These are phyloP conservation scores for Lacerta agilis DNA, from an alignment of 2,797 vertebrate genomes.

Conservation along the genomic window DNA sequence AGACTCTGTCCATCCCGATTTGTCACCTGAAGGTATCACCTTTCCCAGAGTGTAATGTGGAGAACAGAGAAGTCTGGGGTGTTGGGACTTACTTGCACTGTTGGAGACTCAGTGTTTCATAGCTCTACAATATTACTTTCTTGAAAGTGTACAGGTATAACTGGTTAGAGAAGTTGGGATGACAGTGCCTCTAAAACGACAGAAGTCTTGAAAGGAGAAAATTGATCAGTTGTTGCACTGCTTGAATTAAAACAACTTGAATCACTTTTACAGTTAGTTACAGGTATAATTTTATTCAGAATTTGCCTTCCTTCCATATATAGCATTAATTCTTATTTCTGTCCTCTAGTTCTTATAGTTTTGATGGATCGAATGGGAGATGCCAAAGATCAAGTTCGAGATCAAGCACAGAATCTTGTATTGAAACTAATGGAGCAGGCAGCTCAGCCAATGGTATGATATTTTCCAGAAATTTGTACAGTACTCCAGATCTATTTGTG, in stretches of 20 bases:
- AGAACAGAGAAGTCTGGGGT: background rate
- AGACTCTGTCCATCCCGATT: background rate
- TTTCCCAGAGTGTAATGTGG: background rate
- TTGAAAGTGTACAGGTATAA: background rate
- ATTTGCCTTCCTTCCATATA: background rate
- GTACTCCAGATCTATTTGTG: background rate
- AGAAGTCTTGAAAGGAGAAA: background rate
- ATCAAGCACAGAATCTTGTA: slow-evolving; percentile 91
- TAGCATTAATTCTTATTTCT: background rate
- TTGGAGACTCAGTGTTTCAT: too few species aligned
- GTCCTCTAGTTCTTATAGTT: slow-evolving; percentile 84
- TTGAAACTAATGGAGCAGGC: slow-evolving; percentile 90
- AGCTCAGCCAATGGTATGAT: slow-evolving; percentile 89
- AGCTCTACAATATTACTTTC: background rate
- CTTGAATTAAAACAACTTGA: background rate
- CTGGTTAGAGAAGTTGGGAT: background rate
- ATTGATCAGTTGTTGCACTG: background rate
- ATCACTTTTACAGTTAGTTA: background rate
- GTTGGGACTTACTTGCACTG: background rate
- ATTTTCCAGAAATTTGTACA: slow-evolving; percentile 7
- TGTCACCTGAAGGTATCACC: background rate
- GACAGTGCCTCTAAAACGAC: background rate
- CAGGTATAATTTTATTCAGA: background rate
- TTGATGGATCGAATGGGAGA: slow-evolving; percentile 95
- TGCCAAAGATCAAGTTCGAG: slow-evolving; percentile 95